A percentile compares a stretch with the other conserved stretches of the same genome.
These are phyloP conservation scores for Drosophila acutilabella DNA, from an alignment of 2,888 invertebrate species.

Conservation along the genomic window DNA sequence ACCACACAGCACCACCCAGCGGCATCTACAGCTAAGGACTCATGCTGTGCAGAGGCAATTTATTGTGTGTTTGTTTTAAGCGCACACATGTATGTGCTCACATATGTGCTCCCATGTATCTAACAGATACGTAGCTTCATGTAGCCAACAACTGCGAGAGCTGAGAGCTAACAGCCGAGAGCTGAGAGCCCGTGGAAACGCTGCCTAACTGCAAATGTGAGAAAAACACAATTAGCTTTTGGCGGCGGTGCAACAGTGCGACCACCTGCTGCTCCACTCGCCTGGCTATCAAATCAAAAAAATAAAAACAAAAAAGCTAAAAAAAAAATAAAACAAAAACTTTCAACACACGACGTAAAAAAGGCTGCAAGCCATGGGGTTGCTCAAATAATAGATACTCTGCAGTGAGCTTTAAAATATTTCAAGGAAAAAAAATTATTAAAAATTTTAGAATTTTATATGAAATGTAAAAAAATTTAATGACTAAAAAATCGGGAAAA, in stretches of 20 bases:
- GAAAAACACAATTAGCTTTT: constrained; percentile 82
- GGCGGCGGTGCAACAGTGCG: constrained; percentile 69
- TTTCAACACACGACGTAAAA: constrained; percentile 68
- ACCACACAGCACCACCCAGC: constrained; percentile 20
- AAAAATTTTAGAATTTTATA: too few relatives aligned
- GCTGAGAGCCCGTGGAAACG: constrained; percentile 30
- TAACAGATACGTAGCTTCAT: constrained; percentile 43
- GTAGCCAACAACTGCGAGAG: constrained; percentile 24
- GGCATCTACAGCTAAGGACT: constrained; percentile 40
- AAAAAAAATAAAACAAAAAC: constrained; percentile 40
- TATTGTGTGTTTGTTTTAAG: constrained; percentile 80
- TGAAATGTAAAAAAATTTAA: too few relatives aligned
- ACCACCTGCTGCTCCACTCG: constrained; percentile 73
- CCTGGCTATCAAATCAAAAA: constrained; percentile 56
- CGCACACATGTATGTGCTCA: constrained; percentile 57
- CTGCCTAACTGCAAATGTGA: constrained; percentile 78
- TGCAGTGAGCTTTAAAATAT: too few relatives aligned
- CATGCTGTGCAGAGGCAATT: constrained; percentile 77
- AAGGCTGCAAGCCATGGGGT: not conserved
- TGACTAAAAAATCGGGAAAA: too few relatives aligned
- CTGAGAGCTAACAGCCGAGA: not conserved
- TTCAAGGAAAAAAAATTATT: too few relatives aligned
- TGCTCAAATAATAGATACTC: not conserved
- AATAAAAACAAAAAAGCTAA: constrained; percentile 42
- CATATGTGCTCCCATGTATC: constrained; percentile 55